Evolutionary conservation across 2,888 invertebrate species (phyloP), one percentile per base, ranked within the genome.

Genomic region (Hirudinaria manillensis): DNA sequence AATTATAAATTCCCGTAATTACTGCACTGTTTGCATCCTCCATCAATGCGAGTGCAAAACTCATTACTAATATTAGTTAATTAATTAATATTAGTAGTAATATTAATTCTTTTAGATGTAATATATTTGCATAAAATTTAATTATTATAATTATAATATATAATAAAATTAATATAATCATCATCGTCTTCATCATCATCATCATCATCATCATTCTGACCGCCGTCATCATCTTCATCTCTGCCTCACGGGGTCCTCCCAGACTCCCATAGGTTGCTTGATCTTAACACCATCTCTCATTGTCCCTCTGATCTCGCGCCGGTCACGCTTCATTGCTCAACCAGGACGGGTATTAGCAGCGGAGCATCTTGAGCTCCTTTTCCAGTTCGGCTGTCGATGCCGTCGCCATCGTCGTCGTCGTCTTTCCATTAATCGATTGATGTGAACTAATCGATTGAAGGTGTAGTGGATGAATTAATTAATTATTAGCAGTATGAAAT

Each of bases 101-200:
- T n/a, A n/a, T n/a, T n/a, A n/a, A n/a, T n/a, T n/a, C n/a, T n/a
- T n/a, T n/a, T n/a, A n/a, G n/a, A n/a, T n/a, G n/a, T n/a, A n/a
- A n/a, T n/a, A n/a, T n/a, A n/a, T n/a, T n/a, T n/a, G n/a, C n/a
- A n/a, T n/a, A n/a, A n/a, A n/a, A n/a, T n/a, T n/a, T n/a, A n/a
- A n/a, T n/a, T n/a, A n/a, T n/a, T n/a, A n/a, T n/a, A n/a, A n/a
- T n/a, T n/a, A n/a, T n/a, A n/a, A n/a, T n/a, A n/a, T n/a, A n/a
- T n/a, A n/a, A n/a, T n/a, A n/a, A n/a, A 29, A 13, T 68, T 32
- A 68, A 45, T 51, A 51, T 70, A 45, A 45, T 70, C 71, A 70
- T 70, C 51, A 70, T 70, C 71, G 45, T 70, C 71, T n/a, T 70
- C 71, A 68, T 68, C 68, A 68, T 68, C 36, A 68, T 68, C 68